phyloP scores from a whole-genome alignment of 2,113 vertebrate genomes.

The Prionailurus bengalensis region DNA sequence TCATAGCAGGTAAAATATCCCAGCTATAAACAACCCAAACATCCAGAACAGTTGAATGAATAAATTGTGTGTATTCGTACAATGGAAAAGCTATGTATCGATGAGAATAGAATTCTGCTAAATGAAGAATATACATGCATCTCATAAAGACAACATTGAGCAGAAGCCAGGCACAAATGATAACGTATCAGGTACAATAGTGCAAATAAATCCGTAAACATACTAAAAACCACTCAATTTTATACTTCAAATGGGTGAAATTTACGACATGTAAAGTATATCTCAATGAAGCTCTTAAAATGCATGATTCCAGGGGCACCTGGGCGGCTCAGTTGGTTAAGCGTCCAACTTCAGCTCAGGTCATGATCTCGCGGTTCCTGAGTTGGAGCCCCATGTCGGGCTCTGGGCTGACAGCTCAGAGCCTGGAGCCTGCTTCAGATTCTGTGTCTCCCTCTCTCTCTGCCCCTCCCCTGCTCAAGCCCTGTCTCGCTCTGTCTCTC shows the following conservation, averaged over 20 bases:
- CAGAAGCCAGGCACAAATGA: background rate
- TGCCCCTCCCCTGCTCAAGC: too few relatives aligned
- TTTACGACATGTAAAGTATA: background rate
- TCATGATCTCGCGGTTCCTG: accelerated
- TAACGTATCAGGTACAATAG: background rate
- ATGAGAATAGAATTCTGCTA: background rate
- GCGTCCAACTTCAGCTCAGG: too few relatives aligned
- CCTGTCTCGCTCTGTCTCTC: too few relatives aligned
- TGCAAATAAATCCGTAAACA: background rate
- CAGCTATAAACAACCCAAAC: background rate
- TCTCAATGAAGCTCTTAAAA: background rate
- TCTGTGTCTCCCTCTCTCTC: too few relatives aligned
- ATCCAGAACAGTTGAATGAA: background rate
- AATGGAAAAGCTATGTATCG: background rate
- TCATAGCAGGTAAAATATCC: background rate
- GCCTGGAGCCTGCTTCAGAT: too few relatives aligned
- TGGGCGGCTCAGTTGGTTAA: background rate
- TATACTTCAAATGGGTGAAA: background rate
- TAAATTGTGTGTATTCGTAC: background rate
- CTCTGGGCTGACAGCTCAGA: too few relatives aligned
- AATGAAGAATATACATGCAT: background rate
- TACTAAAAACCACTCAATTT: background rate
- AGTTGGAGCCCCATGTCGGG: too few relatives aligned
- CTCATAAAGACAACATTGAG: background rate
- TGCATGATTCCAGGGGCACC: background rate